phyloP scores from a whole-genome alignment of 2,113 vertebrate species.

The Malurus melanocephalus region DNA sequence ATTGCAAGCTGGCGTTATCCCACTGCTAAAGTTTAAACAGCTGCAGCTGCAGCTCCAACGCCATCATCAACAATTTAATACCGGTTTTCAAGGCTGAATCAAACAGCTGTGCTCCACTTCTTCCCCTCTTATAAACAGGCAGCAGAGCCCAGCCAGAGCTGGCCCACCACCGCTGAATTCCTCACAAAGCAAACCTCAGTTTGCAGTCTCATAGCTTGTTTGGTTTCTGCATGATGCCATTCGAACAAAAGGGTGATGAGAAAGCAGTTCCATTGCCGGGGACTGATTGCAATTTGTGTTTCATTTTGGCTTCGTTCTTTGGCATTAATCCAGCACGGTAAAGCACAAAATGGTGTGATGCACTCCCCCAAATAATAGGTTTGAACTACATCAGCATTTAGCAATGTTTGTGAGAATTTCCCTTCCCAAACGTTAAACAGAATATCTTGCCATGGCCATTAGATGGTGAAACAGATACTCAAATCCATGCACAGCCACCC shows the following conservation, averaged over 20 bases:
- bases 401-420: not conserved
- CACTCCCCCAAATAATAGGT: not conserved
- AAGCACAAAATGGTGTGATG: slow-evolving; percentile 24
- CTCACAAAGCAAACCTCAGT: slow-evolving; percentile 6
- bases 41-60: not conserved
- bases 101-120: not conserved
- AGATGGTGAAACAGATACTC: not conserved
- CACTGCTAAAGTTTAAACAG: not conserved
- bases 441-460: not conserved
- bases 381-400: slow-evolving; percentile 33
- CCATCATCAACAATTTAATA: not conserved
- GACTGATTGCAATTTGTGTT: not conserved
- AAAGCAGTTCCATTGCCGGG: slow-evolving; percentile 27
- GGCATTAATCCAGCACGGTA: slow-evolving; percentile 8
- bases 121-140: not conserved
- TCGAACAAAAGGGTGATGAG: slow-evolving; percentile 51
- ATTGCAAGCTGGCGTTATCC: not conserved
- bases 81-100: not conserved
- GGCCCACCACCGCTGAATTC: not conserved
- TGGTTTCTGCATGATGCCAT: slow-evolving; percentile 31
- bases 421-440: not conserved
- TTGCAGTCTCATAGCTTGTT: not conserved
- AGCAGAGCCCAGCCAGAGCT: not conserved
- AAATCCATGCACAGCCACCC: not conserved
- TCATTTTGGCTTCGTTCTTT: not conserved